A percentile compares a stretch with the other conserved stretches of the same genome.
These are phyloP conservation scores for Proterorhinus semilunaris DNA, from an alignment of 2,113 vertebrate genomes.

Conservation along the genomic window DNA sequence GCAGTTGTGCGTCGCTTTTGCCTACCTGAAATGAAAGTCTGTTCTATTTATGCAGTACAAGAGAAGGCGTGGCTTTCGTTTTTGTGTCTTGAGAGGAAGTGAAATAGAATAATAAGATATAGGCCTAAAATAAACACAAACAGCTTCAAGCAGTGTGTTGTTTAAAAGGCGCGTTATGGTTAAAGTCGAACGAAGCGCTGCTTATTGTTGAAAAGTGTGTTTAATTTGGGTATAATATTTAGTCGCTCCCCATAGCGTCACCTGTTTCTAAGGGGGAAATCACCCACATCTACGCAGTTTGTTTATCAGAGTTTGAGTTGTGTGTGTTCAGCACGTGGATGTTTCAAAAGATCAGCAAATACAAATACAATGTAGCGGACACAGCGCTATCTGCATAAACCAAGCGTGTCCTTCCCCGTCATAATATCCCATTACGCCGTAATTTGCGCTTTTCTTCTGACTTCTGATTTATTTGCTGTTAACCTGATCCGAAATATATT, in stretches of 20 bases:
- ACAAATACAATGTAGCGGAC: neutral
- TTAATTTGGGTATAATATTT: too few species aligned
- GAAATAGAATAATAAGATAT: neutral
- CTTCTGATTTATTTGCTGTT: conserved; percentile 28
- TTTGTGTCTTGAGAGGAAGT: conserved; percentile 33
- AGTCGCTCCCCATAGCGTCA: conserved; percentile 25
- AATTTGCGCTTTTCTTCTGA: conserved; percentile 32
- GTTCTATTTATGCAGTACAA: conserved; percentile 32
- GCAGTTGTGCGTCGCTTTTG: neutral
- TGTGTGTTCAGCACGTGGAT: neutral
- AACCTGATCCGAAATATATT: conserved; percentile 20
- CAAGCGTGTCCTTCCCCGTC: neutral
- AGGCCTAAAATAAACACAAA: neutral
- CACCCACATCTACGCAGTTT: neutral
- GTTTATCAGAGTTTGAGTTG: neutral
- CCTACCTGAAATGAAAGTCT: conserved; percentile 48
- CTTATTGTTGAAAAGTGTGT: too few species aligned
- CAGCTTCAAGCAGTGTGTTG: neutral
- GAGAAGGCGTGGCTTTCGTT: conserved; percentile 49
- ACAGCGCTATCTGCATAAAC: neutral
- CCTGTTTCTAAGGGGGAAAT: conserved; percentile 14
- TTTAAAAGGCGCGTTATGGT: neutral
- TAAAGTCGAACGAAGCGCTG: too few species aligned
- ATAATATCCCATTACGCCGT: conserved; percentile 14
- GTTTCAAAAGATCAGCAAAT: neutral